These are phyloP conservation scores for Diorhabda elongata DNA, from an alignment of 1,140 invertebrate genomes.

Conservation along the genomic window DNA sequence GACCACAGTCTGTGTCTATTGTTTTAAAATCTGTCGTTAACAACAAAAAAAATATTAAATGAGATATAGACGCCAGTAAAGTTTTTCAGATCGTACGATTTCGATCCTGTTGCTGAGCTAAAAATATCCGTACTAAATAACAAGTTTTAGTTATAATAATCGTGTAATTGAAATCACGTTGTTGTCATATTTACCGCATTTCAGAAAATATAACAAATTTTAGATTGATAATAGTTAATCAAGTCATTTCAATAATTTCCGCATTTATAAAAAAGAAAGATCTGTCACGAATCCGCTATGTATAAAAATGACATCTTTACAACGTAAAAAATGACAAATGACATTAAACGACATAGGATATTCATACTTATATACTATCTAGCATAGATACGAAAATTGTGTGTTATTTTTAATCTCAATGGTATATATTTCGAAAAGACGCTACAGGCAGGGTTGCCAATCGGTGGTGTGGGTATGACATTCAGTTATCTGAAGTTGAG, in stretches of 20 bases:
- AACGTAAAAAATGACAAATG: not conserved
- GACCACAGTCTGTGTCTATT: constrained; percentile 18
- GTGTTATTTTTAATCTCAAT: not conserved
- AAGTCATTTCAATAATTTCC: too few relatives aligned
- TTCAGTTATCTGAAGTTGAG: constrained; percentile 39
- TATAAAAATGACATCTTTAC: constrained; percentile 23
- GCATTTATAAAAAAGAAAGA: not conserved
- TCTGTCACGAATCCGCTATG: constrained; percentile 17
- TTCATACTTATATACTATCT: too few relatives aligned
- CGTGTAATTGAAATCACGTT: too few relatives aligned
- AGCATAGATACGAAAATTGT: constrained; percentile 9
- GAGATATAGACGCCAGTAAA: constrained; percentile 1
- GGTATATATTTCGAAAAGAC: not conserved
- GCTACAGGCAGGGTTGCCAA: constrained; percentile 24
- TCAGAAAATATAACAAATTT: too few relatives aligned
- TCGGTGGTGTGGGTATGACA: constrained; percentile 31
- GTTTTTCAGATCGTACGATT: not conserved
- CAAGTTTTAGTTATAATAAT: too few relatives aligned
- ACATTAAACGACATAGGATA: not conserved
- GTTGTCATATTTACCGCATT: too few relatives aligned
- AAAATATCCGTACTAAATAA: not conserved
- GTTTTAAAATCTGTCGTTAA: constrained; percentile 19
- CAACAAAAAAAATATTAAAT: constrained; percentile 19
- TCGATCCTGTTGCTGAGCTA: not conserved
- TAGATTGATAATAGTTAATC: too few relatives aligned